Percentiles rank a stretch among this genome's conserved stretches.
phyloP scores from a whole-genome alignment of 2,888 invertebrate species.

The Pemphredon lugubris region DNA sequence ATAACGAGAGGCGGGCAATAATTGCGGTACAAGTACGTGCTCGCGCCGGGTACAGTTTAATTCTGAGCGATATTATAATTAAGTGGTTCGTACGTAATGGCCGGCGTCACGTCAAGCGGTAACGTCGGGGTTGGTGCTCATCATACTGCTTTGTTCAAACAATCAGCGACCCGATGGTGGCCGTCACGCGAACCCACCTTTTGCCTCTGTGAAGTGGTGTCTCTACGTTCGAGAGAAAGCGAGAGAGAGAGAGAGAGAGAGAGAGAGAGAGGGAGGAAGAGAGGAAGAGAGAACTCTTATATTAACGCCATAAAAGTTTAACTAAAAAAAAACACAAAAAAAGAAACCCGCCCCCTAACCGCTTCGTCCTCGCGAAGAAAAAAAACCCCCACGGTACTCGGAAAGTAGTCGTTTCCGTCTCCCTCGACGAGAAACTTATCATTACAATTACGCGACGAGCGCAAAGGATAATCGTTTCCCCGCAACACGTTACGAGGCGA shows the following conservation, averaged over 20 bases:
- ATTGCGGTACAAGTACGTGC: slow-evolving; percentile 80
- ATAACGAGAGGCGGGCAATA: slow-evolving; percentile 75
- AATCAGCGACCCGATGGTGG: slow-evolving; percentile 79
- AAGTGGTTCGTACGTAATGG: slow-evolving; percentile 80
- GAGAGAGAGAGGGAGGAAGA: too few relatives aligned
- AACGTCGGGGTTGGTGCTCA: slow-evolving; percentile 71
- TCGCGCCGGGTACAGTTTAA: slow-evolving; percentile 80
- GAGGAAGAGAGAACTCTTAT: too few relatives aligned
- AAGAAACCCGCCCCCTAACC: background rate
- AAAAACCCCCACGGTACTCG: too few relatives aligned
- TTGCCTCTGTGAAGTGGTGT: slow-evolving; percentile 50
- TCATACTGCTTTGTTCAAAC: slow-evolving; percentile 74
- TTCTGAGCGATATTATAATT: slow-evolving; percentile 80
- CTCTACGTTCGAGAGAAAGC: slow-evolving; percentile 46
- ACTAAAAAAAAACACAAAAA: background rate
- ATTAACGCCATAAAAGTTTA: slow-evolving; percentile 34
- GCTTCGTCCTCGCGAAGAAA: background rate
- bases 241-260: too few relatives aligned
- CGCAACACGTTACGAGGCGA: too few relatives aligned
- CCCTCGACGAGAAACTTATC: too few relatives aligned
- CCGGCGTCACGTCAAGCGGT: slow-evolving; percentile 78
- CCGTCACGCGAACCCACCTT: slow-evolving; percentile 74
- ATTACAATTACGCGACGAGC: too few relatives aligned
- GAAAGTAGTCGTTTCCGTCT: too few relatives aligned
- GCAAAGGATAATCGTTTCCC: too few relatives aligned